Evolutionary conservation across 1,140 invertebrate species (phyloP), one percentile per base, ranked within the genome.

Genomic region (Pachyrhynchus sulphureomaculatus): DNA sequence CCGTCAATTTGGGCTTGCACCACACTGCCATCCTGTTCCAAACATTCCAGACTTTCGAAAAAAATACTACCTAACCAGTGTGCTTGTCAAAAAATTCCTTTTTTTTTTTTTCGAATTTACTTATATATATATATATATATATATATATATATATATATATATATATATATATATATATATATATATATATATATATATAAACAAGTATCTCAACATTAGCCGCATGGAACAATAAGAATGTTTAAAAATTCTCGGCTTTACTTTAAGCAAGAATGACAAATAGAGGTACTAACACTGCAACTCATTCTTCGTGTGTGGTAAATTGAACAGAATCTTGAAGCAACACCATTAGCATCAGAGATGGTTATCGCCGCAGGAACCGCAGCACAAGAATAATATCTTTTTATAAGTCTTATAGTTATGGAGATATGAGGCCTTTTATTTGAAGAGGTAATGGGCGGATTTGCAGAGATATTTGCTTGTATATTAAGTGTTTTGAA

Each of bases 281-380:
- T 58, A 42, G 55, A 37, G 20, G 32, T 58, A 37, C 42, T 48
- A 48, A 58, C 24, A 17, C 36, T 44, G 42, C 55, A 32, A 44
- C 55, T 48, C 42, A 44, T 58, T 58, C 55, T 58, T 58, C 55
- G 55, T 58, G 55, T 58, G 55, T 58, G 55, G 55, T 58, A 47
- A 58, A 58, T 58, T 58, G 55, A 58, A 58, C 54, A 32, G 36
- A 26, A 44, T 48, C 55, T 21, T 33, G 32, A 34, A 58, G 55
- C 55, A 58, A 58, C 55, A 58, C 55, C 55, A 58, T 58, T 58
- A 58, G 55, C 55, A 58, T 58, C 44, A 24, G 37, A 58, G 55
- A 58, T 58, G 29, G 29, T 48, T 58, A 58, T 58, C 52, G 41
- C 24, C 23, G 2, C 23, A 33, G 26, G 26, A n/a, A 29, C 29